Evolutionary conservation across 2,797 vertebrate genomes (phyloP).

Genomic region (Coendou prehensilis): DNA sequence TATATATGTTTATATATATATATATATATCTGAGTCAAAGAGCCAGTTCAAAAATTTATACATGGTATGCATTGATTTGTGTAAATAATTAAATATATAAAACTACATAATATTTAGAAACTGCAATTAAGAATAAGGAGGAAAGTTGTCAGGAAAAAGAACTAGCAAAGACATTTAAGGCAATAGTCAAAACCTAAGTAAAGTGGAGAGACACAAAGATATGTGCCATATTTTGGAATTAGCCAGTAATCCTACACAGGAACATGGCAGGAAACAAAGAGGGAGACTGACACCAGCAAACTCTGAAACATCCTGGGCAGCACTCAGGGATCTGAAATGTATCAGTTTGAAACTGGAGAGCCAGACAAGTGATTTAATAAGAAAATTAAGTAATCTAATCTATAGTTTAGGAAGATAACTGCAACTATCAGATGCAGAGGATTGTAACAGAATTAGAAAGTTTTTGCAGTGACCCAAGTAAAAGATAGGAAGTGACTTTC

Average conservation of each 20-base stretch:
- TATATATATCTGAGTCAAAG: neutral
- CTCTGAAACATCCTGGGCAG: neutral
- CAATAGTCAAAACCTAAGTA: neutral
- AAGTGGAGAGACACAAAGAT: neutral
- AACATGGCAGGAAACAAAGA: neutral
- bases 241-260: neutral
- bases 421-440: neutral
- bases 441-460: neutral
- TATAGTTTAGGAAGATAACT: neutral
- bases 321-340: neutral
- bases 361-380: conserved; percentile 22
- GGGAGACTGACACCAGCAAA: neutral
- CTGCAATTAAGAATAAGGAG: conserved; percentile 33
- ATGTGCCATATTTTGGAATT: neutral
- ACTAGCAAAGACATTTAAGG: neutral
- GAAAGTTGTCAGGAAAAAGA: neutral
- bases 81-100: conserved; percentile 45
- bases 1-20: too few relatives aligned
- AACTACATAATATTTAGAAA: neutral
- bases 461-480: neutral
- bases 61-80: neutral
- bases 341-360: neutral
- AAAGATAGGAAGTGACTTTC: neutral
- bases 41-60: neutral
- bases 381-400: neutral